A percentile compares a stretch with the other conserved stretches of the same genome.
Evolutionary conservation across 2,797 vertebrate genomes (phyloP).

Genomic region (Microtus obscurus): DNA sequence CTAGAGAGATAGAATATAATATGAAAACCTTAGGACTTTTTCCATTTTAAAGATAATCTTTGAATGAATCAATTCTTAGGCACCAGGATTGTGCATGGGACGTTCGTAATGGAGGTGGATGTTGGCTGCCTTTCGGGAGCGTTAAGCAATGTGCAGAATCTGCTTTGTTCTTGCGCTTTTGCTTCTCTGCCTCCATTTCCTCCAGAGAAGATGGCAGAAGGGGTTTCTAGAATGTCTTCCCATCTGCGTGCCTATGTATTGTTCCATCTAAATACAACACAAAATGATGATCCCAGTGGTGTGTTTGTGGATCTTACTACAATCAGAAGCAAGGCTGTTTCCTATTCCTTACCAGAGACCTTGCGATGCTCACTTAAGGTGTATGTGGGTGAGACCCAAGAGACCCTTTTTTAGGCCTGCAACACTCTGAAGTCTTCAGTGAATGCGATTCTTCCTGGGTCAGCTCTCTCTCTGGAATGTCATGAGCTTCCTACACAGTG

Average conservation of each 20-base stretch:
- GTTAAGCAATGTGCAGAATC: not conserved
- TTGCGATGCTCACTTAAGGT: not conserved
- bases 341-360: not conserved
- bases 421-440: not conserved
- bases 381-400: not conserved
- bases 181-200: not conserved
- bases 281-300: not conserved
- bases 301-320: not conserved
- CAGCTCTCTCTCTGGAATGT: not conserved
- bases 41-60: slow-evolving; percentile 9
- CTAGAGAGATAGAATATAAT: not conserved
- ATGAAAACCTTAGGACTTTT: not conserved
- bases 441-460: not conserved
- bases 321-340: not conserved
- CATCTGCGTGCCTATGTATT: not conserved
- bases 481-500: not conserved
- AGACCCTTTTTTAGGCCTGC: not conserved
- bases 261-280: not conserved
- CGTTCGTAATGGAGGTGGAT: not conserved
- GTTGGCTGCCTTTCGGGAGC: not conserved
- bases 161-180: not conserved
- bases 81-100: not conserved
- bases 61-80: not conserved
- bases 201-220: not conserved
- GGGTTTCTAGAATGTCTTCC: too few species aligned